These are phyloP conservation scores for Synergus gifuensis DNA, from an alignment of 2,888 invertebrate species.

Conservation along the genomic window DNA sequence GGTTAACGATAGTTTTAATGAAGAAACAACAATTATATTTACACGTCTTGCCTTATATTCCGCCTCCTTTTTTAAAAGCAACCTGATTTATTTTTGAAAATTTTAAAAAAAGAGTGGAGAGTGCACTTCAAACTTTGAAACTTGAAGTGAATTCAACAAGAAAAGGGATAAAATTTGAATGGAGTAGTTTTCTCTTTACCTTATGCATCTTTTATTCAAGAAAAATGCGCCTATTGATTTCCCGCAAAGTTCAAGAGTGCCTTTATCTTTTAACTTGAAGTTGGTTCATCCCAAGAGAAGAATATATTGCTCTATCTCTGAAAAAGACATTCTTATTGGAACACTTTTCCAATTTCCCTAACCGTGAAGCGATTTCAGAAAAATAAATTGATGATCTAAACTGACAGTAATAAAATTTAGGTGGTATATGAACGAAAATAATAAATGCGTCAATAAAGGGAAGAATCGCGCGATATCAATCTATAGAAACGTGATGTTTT, in stretches of 20 bases:
- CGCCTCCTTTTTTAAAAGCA: neutral
- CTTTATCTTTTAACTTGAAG: neutral
- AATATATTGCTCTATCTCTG: neutral
- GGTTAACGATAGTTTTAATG: slow-evolving; percentile 34
- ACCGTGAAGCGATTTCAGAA: neutral
- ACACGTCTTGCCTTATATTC: neutral
- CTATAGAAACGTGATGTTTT: neutral
- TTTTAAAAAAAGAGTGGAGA: neutral
- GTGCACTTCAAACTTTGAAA: neutral
- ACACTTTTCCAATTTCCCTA: neutral
- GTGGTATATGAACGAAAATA: neutral
- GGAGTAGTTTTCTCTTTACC: neutral
- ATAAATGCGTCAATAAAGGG: neutral
- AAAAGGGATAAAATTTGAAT: neutral
- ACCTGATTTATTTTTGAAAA: neutral
- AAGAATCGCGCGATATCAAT: neutral
- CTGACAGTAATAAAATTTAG: neutral
- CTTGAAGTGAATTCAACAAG: neutral
- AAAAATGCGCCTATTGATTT: neutral
- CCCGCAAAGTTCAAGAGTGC: neutral
- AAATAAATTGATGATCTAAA: neutral
- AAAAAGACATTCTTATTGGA: neutral
- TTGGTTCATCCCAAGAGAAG: neutral
- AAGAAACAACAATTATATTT: slow-evolving; percentile 34
- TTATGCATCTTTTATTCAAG: neutral